Conservation (phyloP, 2,797 vertebrate species). For the Neostethus bicornis region DNA sequence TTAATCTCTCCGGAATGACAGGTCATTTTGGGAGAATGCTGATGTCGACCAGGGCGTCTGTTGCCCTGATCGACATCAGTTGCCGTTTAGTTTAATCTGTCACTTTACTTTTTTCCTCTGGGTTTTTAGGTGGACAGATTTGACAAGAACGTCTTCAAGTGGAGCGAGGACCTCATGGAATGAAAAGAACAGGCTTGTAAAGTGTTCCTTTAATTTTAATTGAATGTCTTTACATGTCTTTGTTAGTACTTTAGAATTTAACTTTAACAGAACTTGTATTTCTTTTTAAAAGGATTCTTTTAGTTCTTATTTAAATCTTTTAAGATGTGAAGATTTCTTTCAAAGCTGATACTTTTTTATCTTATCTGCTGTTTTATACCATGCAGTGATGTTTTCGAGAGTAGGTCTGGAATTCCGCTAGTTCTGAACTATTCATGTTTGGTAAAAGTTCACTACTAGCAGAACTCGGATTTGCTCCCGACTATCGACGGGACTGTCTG, state of each 20-base stretch:
- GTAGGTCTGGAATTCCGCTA: slow-evolving; percentile 85
- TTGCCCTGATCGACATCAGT: too few relatives aligned
- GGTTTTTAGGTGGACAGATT: slow-evolving; percentile 26
- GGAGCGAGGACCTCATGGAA: slow-evolving; percentile 28
- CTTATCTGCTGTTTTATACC: slow-evolving; percentile 14
- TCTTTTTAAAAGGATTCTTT: not conserved
- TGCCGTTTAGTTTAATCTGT: slow-evolving; percentile 64
- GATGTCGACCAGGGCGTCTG: slow-evolving; percentile 62
- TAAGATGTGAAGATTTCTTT: not conserved
- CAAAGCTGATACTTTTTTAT: not conserved
- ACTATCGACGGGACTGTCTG: slow-evolving; percentile 51
- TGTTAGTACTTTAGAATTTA: slow-evolving; percentile 1
- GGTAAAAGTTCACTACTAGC: slow-evolving; percentile 86
- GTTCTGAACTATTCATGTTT: slow-evolving; percentile 82
- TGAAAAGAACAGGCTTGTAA: slow-evolving; percentile 45
- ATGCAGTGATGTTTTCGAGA: slow-evolving; percentile 61
- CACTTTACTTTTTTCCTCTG: slow-evolving; percentile 40
- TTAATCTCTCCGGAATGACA: slow-evolving; percentile 74
- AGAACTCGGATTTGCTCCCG: slow-evolving; percentile 83
- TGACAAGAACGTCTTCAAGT: slow-evolving; percentile 18
- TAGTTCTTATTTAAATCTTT: not conserved
- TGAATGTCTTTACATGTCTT: slow-evolving; percentile 6
- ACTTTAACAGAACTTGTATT: not conserved
- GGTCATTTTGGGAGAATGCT: slow-evolving; percentile 69
- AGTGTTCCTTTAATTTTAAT: slow-evolving; percentile 13